Base-by-base conservation (phyloP, 2,888 invertebrate genomes). In the Autographa gamma region DNA sequence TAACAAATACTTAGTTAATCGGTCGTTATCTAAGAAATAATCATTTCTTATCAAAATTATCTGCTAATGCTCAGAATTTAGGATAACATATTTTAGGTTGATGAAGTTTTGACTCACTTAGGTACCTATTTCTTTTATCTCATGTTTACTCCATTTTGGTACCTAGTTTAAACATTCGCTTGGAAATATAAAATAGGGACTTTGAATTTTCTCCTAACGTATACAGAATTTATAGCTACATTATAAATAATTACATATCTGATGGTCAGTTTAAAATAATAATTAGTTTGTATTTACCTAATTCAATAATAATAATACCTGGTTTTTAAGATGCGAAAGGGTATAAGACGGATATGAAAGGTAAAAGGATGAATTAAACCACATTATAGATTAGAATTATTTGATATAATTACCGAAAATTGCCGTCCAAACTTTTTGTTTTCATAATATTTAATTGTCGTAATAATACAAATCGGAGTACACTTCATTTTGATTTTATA, bases 371-470 rank as follows among this genome's bases (percentile, higher is more conserved):
- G 4, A 82, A 82, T 73, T n/a, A 82, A 82, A 82, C 82, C 25
- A 77, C 34, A 75, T 32, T 72, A 60, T 79, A 82, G 82, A 82
- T 82, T 80, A 82, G 82, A 82, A 82, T 82, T 80, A 82, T 80
- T 79, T 82, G 82, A 82, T 86, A 82, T 86, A 86, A 81, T 86
- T 85, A 86, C 85, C 81, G 85, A 85, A 86, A 86, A 84, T 79
- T 83, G 80, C 84, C 83, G 82, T 85, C 86, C 85, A 85, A 82
- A 82, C 82, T 71, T 82, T 81, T 81, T 75, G 73, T 80, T 77
- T 75, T 81, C 61, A 81, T 81, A 73, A 80, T 82, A 78, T 69
- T 74, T 59, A 77, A 79, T 77, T 78, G 77, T 84, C 72, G 67
- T 84, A 79, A 69, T 80, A 80, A 79, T 79, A 80, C 76, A 76